Evolutionary conservation across 2,113 vertebrate genomes (phyloP), one percentile per base, ranked within the genome.

Genomic region (Chamaetylas fuelleborni): DNA sequence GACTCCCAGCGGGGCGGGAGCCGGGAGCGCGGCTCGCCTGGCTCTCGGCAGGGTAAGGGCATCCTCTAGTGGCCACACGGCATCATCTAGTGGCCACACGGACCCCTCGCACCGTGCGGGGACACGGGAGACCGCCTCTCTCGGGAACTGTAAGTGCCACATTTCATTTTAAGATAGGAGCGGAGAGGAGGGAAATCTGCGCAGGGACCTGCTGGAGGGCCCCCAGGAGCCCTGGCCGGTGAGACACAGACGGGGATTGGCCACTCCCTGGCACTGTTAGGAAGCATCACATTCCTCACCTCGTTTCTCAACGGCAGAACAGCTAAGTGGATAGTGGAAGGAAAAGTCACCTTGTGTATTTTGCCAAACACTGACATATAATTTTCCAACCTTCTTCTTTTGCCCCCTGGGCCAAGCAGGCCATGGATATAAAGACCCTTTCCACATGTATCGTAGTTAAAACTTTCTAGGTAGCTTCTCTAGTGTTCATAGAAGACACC

Each of bases 31-130:
- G 9, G 42, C 43, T 11, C 7, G 25, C 36, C 76, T 4, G 62
- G 5, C 50, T 23, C 54, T 82, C 8, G 23, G 72, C 88, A 62
- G 88, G 53, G 60, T 11, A 61, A 93, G 6, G 73, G 78, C 94
- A 83, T 36, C 95, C 91, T 89, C 96, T 92, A 38, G 48, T 38
- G 96, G 93, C 19, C 82, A 65, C 42, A 54, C 5, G 24, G 25
- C 50, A 85, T 53, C 96, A 92, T 91, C 97, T 95, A 69, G 73
- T 48, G 97, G 96, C 13, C 90, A 58, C 20, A 31, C 16, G 2
- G 19, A 22, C n/a, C 72, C 36, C 47, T 70, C 34, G 29, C 83
- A 71, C 7, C 11, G 3, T 12, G 20, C 45, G 4, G 4, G 12
- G 42, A 61, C n/a, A 23, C 9, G 9, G 14, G 15, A 31, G 22